Percentiles rank a stretch among this genome's conserved stretches.
Conservation (phyloP, 2,797 vertebrate species). For the Ctenosaura bakeri region DNA sequence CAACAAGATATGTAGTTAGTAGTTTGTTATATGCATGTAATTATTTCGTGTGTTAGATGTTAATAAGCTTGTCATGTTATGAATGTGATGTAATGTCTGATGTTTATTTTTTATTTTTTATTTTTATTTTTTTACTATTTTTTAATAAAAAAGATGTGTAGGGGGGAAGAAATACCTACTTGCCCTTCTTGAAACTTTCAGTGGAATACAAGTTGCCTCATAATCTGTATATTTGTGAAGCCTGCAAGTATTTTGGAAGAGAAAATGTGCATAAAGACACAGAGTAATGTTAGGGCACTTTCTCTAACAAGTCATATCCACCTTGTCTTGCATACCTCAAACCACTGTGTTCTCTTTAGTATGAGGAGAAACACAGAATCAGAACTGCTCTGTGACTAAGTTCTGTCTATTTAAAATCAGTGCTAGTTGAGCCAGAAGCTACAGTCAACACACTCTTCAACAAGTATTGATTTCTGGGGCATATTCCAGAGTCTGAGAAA, state of each 20-base stretch:
- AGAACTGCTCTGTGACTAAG: background rate
- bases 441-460: background rate
- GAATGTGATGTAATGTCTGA: no score
- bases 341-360: background rate
- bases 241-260: background rate
- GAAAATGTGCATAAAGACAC: background rate
- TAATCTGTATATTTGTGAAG: background rate
- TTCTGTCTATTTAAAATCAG: background rate
- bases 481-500: background rate
- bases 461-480: background rate
- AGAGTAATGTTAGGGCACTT: background rate
- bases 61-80: no score
- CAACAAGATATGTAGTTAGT: no score
- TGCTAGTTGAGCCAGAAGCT: background rate
- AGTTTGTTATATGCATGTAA: no score
- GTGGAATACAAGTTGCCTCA: background rate
- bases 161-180: no score
- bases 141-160: no score
- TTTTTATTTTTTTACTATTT: no score
- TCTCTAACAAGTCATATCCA: background rate
- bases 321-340: background rate
- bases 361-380: background rate
- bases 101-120: no score
- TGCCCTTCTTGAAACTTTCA: background rate
- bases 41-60: no score